phyloP scores from a whole-genome alignment of 2,888 invertebrate genomes.

The Ophion slaviceki region DNA sequence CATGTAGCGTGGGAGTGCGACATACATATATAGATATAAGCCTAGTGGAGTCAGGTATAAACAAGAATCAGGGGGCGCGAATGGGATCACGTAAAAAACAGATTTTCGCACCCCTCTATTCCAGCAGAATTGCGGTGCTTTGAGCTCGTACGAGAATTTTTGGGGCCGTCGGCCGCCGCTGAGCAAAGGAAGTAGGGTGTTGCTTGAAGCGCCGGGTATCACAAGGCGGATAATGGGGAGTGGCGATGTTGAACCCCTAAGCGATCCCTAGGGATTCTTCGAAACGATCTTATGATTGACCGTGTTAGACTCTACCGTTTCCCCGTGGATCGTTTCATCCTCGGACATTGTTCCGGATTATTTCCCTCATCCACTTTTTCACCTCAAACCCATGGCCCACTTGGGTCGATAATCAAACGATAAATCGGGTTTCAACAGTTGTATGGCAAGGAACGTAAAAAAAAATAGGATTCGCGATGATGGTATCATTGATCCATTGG shows the following conservation, averaged over 20 bases:
- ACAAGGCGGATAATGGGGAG: constrained; percentile 61
- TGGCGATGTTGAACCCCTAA: constrained; percentile 72
- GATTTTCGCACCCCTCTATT: constrained; percentile 77
- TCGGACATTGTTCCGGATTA: constrained; percentile 62
- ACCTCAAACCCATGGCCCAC: constrained; percentile 29
- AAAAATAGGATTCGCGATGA: too few relatives aligned
- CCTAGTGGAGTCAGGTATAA: constrained; percentile 70
- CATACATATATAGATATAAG: constrained; percentile 56
- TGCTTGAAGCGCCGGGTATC: constrained; percentile 44
- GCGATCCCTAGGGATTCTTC: constrained; percentile 80
- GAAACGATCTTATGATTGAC: constrained; percentile 84
- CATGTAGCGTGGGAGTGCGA: constrained; percentile 42
- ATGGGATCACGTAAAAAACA: constrained; percentile 82
- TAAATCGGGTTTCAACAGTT: background rate
- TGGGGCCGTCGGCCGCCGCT: constrained; percentile 72
- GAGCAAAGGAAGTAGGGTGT: constrained; percentile 69
- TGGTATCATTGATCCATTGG: background rate
- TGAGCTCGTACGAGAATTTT: constrained; percentile 70
- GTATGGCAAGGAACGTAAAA: too few relatives aligned
- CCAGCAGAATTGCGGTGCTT: constrained; percentile 46
- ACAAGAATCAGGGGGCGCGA: constrained; percentile 77
- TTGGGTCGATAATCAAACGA: constrained; percentile 17
- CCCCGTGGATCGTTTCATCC: constrained; percentile 79
- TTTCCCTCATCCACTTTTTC: constrained; percentile 8
- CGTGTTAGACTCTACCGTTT: constrained; percentile 77